Base-by-base conservation (phyloP, 2,113 vertebrate genomes). In the Mastomys coucha region DNA sequence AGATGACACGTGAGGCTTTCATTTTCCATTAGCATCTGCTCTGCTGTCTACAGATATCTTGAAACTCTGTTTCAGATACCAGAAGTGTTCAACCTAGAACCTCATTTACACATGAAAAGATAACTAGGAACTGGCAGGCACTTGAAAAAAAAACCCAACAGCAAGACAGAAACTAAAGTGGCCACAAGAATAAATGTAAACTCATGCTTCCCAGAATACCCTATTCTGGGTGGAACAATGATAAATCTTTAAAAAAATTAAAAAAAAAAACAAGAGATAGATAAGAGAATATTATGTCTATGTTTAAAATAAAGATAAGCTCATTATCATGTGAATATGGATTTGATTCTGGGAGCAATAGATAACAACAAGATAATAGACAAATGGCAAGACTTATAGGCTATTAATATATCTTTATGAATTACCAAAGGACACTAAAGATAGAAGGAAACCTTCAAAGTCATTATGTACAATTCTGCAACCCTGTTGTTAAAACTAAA, bases 31-130 rank as follows among this genome's bases (percentile, higher is more conserved):
- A 98, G 90, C 92, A 85, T 85, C 88, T 49, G 70, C 84, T 91
- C 94, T 45, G 65, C 91, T 97, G 88, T 96, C 90, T 93, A 39
- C n/a, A 89, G 96, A 90, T 97, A 97, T 96, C 97, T 97, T 94
- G 85, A 97, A 96, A 96, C 75, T 96, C 60, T 81, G 76, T 67
- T 96, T 80, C 95, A 95, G 92, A 96, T 95, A 96, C 49, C 75
- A 96, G 28, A 77, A 81, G 65, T 92, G 88, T 92, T 95, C 94
- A 92, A 77, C 92, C 95, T 97, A 97, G 95, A 97, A 96, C 94
- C 65, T 97, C 95, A 97, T 96, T 97, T 93, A 95, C 80, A 91
- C 92, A 56, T 81, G 94, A 91, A 94, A 85, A 97, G 95, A 97
- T 97, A 97, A 95, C 89, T 63, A 89, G 96, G 84, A 95, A 95